Percentiles rank a stretch among this genome's conserved stretches.
Evolutionary conservation across 1,140 invertebrate genomes (phyloP).

Genomic region (Microvelia longipes): DNA sequence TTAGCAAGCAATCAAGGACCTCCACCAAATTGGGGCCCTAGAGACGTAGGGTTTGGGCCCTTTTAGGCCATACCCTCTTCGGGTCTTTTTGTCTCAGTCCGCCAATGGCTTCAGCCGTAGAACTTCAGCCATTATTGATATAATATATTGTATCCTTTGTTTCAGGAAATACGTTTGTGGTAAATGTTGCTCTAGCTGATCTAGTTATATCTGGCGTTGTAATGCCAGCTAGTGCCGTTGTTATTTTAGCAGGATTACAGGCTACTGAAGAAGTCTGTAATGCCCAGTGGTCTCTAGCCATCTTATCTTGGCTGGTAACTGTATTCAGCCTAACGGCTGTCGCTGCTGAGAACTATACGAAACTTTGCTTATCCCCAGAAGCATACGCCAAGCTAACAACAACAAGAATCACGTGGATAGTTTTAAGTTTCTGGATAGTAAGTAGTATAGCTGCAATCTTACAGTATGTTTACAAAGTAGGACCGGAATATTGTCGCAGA

Average conservation of each 20-base stretch:
- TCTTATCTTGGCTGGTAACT: constrained; percentile 47
- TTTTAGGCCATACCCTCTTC: too few relatives aligned
- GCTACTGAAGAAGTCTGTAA: constrained; percentile 44
- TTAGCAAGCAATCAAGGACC: too few relatives aligned
- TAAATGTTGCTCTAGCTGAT: constrained; percentile 60
- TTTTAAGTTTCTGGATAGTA: constrained; percentile 36
- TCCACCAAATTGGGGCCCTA: too few relatives aligned
- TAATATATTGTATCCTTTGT: too few relatives aligned
- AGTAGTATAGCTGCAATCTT: constrained; percentile 32
- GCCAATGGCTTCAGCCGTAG: too few relatives aligned
- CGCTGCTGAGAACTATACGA: constrained; percentile 44
- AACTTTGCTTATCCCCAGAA: constrained; percentile 37
- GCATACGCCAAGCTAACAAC: constrained; percentile 36
- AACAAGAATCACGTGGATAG: constrained; percentile 34
- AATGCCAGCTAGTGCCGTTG: constrained; percentile 51
- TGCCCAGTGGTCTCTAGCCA: constrained; percentile 47
- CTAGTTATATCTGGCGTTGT: constrained; percentile 53
- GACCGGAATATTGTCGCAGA: constrained; percentile 47
- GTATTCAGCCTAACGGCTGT: constrained; percentile 46
- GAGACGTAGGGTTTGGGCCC: too few relatives aligned
- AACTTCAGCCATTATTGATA: too few relatives aligned
- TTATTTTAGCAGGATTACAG: constrained; percentile 46
- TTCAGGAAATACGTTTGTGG: constrained; percentile 60
- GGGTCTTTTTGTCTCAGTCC: too few relatives aligned
- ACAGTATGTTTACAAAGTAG: constrained; percentile 35